These are phyloP conservation scores for Triops cancriformis DNA, from an alignment of 1,140 invertebrate species.

Conservation along the genomic window DNA sequence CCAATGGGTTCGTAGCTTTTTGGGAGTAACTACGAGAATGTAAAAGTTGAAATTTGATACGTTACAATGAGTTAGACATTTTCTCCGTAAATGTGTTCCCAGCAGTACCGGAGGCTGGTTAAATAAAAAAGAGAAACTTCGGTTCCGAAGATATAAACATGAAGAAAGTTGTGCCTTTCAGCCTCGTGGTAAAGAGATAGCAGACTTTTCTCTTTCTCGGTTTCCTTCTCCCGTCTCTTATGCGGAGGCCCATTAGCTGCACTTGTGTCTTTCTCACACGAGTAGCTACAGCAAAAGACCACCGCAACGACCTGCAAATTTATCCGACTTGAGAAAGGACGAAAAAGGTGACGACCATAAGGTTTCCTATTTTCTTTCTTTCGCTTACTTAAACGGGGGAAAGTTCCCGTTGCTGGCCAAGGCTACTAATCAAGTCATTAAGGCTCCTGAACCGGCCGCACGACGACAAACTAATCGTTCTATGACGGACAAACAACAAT, in stretches of 20 bases:
- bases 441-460: not conserved
- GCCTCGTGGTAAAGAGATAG: not conserved
- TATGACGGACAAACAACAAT: conserved; percentile 7
- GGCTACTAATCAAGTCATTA: conserved; percentile 14
- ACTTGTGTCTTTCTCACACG: conserved; percentile 6
- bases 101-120: no score
- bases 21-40: no score
- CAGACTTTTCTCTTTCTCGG: conserved; percentile 2
- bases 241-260: not conserved
- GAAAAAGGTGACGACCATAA: not conserved
- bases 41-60: no score
- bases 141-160: no score
- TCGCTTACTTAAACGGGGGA: not conserved
- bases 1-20: no score
- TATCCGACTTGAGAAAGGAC: not conserved
- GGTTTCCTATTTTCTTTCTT: not conserved
- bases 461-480: conserved; percentile 9
- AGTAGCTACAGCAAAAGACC: not conserved
- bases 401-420: not conserved
- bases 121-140: no score
- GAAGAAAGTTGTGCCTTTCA: no score
- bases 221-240: not conserved
- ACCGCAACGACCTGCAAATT: not conserved
- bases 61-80: no score
- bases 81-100: no score